Evolutionary conservation across 2,888 invertebrate species (phyloP).

Genomic region (Fragum fragum): DNA sequence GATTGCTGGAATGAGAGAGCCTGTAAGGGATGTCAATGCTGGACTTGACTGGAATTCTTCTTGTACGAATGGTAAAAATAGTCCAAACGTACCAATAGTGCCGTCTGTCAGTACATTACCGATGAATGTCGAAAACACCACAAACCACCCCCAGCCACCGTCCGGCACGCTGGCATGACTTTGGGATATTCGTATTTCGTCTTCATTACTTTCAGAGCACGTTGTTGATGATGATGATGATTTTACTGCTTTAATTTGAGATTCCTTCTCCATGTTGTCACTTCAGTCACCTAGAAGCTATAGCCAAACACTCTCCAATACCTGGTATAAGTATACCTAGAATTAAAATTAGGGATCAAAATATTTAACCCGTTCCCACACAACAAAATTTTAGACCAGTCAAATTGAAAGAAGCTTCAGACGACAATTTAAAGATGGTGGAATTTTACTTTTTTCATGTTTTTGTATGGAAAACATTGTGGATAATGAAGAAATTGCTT

Average conservation of each 20-base stretch:
- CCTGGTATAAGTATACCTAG: too few species aligned
- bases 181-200: background rate
- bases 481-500: too few species aligned
- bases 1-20: constrained; percentile 62
- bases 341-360: too few species aligned
- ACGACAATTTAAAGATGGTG: too few species aligned
- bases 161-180: constrained; percentile 41
- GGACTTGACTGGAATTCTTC: constrained; percentile 54
- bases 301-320: too few species aligned
- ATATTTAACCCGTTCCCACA: too few species aligned
- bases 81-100: constrained; percentile 62
- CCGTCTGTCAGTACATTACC: constrained; percentile 69
- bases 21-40: constrained; percentile 67
- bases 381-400: too few species aligned
- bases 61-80: constrained; percentile 65
- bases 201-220: background rate
- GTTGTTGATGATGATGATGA: background rate
- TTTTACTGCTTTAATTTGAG: background rate
- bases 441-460: too few species aligned
- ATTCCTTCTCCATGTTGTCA: background rate
- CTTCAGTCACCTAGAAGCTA: too few species aligned
- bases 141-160: constrained; percentile 72
- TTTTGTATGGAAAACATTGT: too few species aligned
- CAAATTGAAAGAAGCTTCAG: too few species aligned
- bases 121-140: constrained; percentile 66